Evolutionary conservation across 2,113 vertebrate species (phyloP).

Genomic region (Cercocebus atys): DNA sequence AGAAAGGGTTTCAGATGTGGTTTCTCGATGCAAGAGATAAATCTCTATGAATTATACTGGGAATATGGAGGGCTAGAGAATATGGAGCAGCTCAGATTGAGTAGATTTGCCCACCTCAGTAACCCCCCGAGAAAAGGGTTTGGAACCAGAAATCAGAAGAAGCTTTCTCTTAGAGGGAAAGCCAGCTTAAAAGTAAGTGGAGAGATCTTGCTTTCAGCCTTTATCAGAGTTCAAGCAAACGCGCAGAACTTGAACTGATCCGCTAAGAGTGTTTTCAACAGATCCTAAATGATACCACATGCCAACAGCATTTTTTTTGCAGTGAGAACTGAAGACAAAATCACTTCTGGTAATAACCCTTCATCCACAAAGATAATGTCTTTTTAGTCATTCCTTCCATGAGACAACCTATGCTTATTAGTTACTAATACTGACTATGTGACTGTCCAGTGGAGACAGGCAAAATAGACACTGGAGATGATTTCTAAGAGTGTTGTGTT

Average conservation of each 20-base stretch:
- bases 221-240: neutral
- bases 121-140: neutral
- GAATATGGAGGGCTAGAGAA: neutral
- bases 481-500: neutral
- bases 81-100: neutral
- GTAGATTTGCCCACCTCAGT: neutral
- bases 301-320: neutral
- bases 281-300: neutral
- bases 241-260: neutral
- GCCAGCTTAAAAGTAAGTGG: neutral
- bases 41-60: neutral
- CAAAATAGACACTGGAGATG: neutral
- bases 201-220: constrained; percentile 12
- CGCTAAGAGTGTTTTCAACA: neutral
- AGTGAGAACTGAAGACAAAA: constrained; percentile 22
- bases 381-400: neutral
- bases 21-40: neutral
- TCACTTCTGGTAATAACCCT: neutral
- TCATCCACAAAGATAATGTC: neutral
- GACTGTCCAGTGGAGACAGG: neutral
- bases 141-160: constrained; percentile 24
- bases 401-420: neutral
- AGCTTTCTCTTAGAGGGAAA: neutral
- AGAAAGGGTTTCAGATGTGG: neutral
- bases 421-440: neutral